phyloP scores from a whole-genome alignment of 2,113 vertebrate species.

The Serinus canaria region DNA sequence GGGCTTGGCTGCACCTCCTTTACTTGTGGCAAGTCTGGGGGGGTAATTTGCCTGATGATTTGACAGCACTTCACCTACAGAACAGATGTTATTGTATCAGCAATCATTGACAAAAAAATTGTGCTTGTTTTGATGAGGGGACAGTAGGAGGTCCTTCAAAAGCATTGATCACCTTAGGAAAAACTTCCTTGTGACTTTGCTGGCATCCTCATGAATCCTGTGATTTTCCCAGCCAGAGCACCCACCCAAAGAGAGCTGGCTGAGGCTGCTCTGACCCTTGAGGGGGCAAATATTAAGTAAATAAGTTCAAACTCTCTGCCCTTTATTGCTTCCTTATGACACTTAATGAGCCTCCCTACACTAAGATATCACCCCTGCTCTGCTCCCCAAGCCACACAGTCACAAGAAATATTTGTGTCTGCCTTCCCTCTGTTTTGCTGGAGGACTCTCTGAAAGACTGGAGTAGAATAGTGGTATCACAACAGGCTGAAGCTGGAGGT shows the following conservation, averaged over 20 bases:
- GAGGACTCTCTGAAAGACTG: slow-evolving; percentile 28
- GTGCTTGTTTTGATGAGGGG: neutral
- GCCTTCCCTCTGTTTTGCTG: neutral
- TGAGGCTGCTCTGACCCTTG: neutral
- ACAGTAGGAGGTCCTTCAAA: neutral
- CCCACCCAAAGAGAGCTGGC: neutral
- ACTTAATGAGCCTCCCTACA: neutral
- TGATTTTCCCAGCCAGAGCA: neutral
- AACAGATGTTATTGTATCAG: neutral
- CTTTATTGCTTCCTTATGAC: slow-evolving; percentile 45
- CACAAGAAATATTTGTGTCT: neutral
- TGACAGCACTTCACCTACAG: neutral
- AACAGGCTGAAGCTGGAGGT: slow-evolving; percentile 36
- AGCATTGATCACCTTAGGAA: neutral
- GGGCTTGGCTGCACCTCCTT: neutral
- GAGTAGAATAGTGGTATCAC: slow-evolving; percentile 18
- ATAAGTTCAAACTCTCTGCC: neutral
- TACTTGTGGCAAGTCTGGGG: neutral
- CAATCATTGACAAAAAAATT: neutral
- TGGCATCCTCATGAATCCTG: neutral
- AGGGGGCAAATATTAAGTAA: slow-evolving; percentile 15
- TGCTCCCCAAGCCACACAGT: neutral
- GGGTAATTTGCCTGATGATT: neutral
- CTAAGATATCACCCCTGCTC: neutral
- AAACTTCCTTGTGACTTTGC: neutral